Conservation (phyloP, 2,113 vertebrate genomes). For the Martes martes region DNA sequence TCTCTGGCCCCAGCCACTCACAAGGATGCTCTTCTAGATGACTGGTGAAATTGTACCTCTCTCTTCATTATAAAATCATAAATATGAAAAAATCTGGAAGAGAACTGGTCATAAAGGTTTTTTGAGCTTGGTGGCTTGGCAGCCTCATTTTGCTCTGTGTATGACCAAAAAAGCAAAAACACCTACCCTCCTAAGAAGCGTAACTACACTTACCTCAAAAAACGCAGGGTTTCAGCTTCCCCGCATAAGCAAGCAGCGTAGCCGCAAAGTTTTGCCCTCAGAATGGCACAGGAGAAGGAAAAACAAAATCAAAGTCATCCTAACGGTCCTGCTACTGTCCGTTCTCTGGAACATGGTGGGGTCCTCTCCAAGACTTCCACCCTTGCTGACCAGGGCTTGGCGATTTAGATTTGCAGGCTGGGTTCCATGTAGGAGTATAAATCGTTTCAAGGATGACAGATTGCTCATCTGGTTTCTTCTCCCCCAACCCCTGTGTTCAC, state of each 20-base stretch:
- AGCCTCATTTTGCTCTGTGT: not conserved
- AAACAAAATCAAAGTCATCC: not conserved
- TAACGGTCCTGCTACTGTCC: not conserved
- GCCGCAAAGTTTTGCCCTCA: not conserved
- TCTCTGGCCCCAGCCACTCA: not conserved
- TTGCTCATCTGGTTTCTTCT: constrained; percentile 71
- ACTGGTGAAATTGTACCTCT: not conserved
- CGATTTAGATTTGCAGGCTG: constrained; percentile 52
- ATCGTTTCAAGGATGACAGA: constrained; percentile 67
- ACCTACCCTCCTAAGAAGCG: not conserved
- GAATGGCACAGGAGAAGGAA: not conserved
- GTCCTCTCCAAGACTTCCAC: not conserved
- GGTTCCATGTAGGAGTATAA: constrained; percentile 57
- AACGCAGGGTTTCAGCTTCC: constrained; percentile 8
- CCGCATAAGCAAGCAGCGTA: not conserved
- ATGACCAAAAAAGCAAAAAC: not conserved
- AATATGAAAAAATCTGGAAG: not conserved
- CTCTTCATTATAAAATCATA: not conserved
- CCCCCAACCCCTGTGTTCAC: constrained; percentile 54
- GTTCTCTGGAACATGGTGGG: not conserved
- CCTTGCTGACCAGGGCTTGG: constrained; percentile 38
- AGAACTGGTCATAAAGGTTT: not conserved
- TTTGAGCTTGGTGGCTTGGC: not conserved
- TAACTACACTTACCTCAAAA: constrained; percentile 54
- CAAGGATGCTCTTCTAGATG: not conserved